Evolutionary conservation across 2,888 invertebrate species (phyloP), one percentile per base, ranked within the genome.

Genomic region (Pachymerium ferrugineum): DNA sequence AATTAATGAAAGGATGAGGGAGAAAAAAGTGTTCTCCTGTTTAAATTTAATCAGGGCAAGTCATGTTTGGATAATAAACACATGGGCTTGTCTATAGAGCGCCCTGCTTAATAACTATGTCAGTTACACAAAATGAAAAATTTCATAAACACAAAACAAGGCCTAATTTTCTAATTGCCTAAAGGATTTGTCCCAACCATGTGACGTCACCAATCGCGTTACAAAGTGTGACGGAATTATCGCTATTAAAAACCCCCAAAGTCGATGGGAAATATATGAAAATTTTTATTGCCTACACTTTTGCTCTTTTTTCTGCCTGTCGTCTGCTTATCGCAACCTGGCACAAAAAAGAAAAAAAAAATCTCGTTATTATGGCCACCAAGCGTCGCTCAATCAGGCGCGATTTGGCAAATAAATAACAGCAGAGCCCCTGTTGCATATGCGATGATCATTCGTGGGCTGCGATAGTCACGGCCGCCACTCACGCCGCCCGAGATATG

Each of bases 241-340:
- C 19, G 8, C n/a, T 38, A 71, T 71, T 71, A 71, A 71, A 31
- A 35, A 35, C 33, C n/a, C n/a, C n/a, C n/a, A n/a, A n/a, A 35
- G 71, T n/a, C 22, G 38, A 71, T 71, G 71, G 71, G 71, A 71
- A 38, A 38, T 71, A 71, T 71, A 71, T 71, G 71, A 71, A 71
- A 71, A 71, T 71, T 71, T 71, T 71, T 71, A 71, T 35, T 31
- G 35, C 71, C 25, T 19, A n/a, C n/a, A n/a, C 25, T 54, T 54
- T 54, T 54, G 28, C 54, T 54, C 28, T 6, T 54, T 22, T 28
- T 54, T 54, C 54, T 54, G n/a, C n/a, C n/a, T n/a, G n/a, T n/a
- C n/a, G n/a, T n/a, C 16, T 54, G 54, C 54, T 54, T 54, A 54
- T 54, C 54, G 22, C 22, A 10, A 25, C n/a, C n/a, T n/a, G n/a